These are phyloP conservation scores for Polydesmus complanatus DNA, from an alignment of 2,888 invertebrate genomes.

Conservation along the genomic window DNA sequence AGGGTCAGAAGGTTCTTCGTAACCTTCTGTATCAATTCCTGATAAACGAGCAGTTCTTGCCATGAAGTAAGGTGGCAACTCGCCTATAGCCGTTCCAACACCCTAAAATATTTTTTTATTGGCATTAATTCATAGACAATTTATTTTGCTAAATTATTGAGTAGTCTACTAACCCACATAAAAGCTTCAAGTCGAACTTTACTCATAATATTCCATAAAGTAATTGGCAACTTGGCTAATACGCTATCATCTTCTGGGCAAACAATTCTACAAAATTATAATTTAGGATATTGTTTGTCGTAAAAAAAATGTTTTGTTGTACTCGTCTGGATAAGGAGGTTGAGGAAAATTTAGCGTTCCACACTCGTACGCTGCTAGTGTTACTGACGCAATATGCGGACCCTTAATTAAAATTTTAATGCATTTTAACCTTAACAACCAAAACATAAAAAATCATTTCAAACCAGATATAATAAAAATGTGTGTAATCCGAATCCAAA, in stretches of 20 bases:
- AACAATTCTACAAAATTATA: slow-evolving; percentile 51
- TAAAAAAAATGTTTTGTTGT: slow-evolving; percentile 25
- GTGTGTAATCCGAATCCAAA: slow-evolving; percentile 97
- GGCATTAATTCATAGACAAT: not conserved
- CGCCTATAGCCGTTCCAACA: slow-evolving; percentile 86
- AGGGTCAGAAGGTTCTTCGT: too few species aligned
- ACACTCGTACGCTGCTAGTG: slow-evolving; percentile 96
- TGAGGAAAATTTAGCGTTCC: slow-evolving; percentile 85
- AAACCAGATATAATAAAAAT: slow-evolving; percentile 78
- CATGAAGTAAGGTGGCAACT: slow-evolving; percentile 99
- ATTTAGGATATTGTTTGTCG: slow-evolving; percentile 1
- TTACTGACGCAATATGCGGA: slow-evolving; percentile 97
- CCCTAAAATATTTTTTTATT: slow-evolving; percentile 23
- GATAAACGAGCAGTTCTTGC: slow-evolving; percentile 60
- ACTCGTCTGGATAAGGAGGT: slow-evolving; percentile 97
- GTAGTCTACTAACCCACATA: slow-evolving; percentile 57
- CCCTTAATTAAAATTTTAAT: slow-evolving; percentile 40
- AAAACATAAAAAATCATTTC: slow-evolving; percentile 14
- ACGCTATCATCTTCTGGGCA: slow-evolving; percentile 58
- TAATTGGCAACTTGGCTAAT: slow-evolving; percentile 41
- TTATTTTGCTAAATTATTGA: not conserved
- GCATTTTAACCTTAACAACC: not conserved
- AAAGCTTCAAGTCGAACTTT: slow-evolving; percentile 80
- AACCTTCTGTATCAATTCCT: slow-evolving; percentile 42
- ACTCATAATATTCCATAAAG: slow-evolving; percentile 50